phyloP scores from a whole-genome alignment of 2,888 invertebrate species.

The Chrysopilus asiliformis region DNA sequence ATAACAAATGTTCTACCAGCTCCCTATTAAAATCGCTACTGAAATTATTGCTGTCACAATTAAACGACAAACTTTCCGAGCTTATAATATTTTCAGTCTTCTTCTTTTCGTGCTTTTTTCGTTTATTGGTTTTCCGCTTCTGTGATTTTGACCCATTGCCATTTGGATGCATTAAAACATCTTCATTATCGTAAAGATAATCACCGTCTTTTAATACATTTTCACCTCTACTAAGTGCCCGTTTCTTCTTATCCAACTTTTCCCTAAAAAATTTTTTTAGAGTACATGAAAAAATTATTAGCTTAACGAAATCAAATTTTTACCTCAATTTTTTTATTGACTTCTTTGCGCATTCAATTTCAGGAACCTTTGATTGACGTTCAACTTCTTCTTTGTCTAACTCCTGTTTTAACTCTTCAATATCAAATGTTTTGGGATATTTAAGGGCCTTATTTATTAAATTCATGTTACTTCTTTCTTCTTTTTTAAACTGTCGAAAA shows the following conservation, averaged over 20 bases:
- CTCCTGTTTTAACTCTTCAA: slow-evolving; percentile 45
- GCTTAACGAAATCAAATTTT: too few relatives aligned
- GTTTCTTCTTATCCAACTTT: too few relatives aligned
- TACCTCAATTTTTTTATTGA: slow-evolving; percentile 13
- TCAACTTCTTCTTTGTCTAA: slow-evolving; percentile 37
- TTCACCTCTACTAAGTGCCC: slow-evolving; percentile 4
- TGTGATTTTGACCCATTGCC: too few relatives aligned
- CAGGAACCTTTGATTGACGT: slow-evolving; percentile 20
- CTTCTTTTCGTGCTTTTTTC: neutral
- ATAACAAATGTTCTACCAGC: slow-evolving; percentile 13
- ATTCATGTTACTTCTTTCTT: slow-evolving; percentile 62
- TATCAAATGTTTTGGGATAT: slow-evolving; percentile 55
- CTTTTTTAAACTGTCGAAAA: slow-evolving; percentile 80
- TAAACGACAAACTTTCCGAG: too few relatives aligned
- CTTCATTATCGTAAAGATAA: slow-evolving; percentile 12
- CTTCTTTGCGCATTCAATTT: slow-evolving; percentile 21
- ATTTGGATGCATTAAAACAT: too few relatives aligned
- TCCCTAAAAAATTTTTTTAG: slow-evolving; percentile 19
- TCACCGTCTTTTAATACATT: slow-evolving; percentile 12
- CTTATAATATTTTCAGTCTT: slow-evolving; percentile 8
- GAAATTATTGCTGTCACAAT: too few relatives aligned
- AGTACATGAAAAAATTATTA: too few relatives aligned
- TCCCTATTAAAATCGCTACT: too few relatives aligned
- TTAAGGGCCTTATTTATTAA: slow-evolving; percentile 64
- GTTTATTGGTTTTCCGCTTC: neutral